Conservation (phyloP, 2,888 invertebrate genomes). For the Nemotelus pantherinus region DNA sequence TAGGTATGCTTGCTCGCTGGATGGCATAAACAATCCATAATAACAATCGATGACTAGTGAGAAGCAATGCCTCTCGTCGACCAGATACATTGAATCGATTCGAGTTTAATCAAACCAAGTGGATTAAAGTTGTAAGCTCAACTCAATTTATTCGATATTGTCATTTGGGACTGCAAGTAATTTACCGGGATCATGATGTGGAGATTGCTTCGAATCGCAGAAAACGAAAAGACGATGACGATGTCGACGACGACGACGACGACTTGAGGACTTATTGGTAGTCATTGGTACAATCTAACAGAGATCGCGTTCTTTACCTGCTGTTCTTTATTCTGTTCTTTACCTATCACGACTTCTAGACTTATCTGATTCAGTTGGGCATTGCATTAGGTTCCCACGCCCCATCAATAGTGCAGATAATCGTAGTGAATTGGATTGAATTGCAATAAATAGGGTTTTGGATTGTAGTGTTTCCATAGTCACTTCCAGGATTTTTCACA, state of each 20-base stretch:
- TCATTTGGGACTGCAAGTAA: constrained; percentile 24
- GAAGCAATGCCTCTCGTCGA: too few species aligned
- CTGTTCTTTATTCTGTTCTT: not conserved
- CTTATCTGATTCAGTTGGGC: constrained; percentile 16
- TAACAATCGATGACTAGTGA: too few species aligned
- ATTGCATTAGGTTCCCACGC: constrained; percentile 4
- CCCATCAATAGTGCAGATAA: not conserved
- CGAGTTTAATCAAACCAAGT: too few species aligned
- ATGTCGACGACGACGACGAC: not conserved
- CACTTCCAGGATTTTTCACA: too few species aligned
- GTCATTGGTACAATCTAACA: not conserved
- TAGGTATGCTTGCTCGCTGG: too few species aligned
- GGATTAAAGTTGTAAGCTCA: constrained; percentile 28
- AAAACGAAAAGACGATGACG: not conserved
- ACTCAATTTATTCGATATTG: constrained; percentile 30
- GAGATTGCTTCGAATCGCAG: too few species aligned
- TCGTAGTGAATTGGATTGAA: too few species aligned
- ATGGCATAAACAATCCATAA: too few species aligned
- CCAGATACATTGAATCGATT: too few species aligned
- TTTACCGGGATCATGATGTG: not conserved
- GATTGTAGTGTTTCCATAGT: too few species aligned
- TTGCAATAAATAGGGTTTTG: too few species aligned
- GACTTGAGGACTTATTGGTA: not conserved
- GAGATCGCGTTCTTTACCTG: constrained; percentile 22
- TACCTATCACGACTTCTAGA: not conserved